Evolutionary conservation across 2,888 invertebrate genomes (phyloP), one percentile per base, ranked within the genome.

Genomic region (Poecilus cupreus): DNA sequence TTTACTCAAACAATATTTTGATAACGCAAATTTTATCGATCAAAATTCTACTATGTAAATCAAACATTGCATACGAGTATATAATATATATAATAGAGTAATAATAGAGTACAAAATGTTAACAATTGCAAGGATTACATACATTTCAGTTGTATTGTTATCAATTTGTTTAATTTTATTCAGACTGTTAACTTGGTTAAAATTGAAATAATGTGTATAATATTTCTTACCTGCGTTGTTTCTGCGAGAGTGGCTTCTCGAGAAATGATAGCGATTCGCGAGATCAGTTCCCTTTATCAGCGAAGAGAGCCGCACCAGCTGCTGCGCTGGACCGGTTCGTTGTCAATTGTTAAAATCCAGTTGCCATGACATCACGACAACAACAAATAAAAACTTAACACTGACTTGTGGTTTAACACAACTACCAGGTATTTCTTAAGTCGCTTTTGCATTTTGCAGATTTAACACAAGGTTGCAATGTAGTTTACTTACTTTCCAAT

Each of bases 281-380:
- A 11, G 54, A 22, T 54, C 54, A 20, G 3, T 11, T 54, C 10
- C 11, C 49, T 54, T 54, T 54, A 54, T 54, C 54, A 18, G 20
- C 54, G 20, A 49, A 11, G 2, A 8, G 13, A 13, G 13, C 46
- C 46, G 2, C 26, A 5, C 3, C 26, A 32, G 32, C 2, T 3
- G 5, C 32, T 32, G 32, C 32, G 22, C 54, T 54, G 18, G 54
- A 54, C 54, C 54, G 54, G 22, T 54, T 49, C 16, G 16, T 16
- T 49, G 49, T 18, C 49, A 49, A 13, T 49, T 49, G 49, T 49
- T 49, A 13, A 16, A 8, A 49, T 49, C 49, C 13, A 49, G 13
- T 49, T 54, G 20, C 54, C 54, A 54, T 54, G 54, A 54, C 54
- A 51, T 8, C 51, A 49, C 8, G 49, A 49, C 16, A 49, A 49